Base-by-base conservation (phyloP, 2,797 vertebrate species). In the Acanthurus leucopareius region DNA sequence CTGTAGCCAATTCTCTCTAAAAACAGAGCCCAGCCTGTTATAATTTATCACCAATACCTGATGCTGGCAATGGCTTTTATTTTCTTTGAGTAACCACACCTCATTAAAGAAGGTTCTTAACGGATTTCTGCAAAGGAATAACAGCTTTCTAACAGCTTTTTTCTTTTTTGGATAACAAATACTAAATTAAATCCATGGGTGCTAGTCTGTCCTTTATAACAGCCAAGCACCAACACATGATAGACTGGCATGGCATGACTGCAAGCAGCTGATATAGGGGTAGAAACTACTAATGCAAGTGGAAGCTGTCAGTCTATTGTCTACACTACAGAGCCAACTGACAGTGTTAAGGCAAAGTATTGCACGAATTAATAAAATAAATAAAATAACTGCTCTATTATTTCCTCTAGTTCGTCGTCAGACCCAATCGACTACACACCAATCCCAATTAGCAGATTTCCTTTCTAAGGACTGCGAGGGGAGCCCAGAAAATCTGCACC, bases 401-500 rank as follows among this genome's bases (percentile, higher is more conserved):
- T 45, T 61, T 35, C 35, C 49, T 68, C 86, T 75, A 59, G 79
- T 90, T 85, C 79, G 48, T 63, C 76, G 58, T 79, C 67, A 80
- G 49, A 80, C 73, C 62, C 78, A 73, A 68, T 54, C 79, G 77
- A 91, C 85, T 82, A 76, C 86, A 16, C 87, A 89, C 60, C 85
- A 89, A 92, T 93, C 85, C 86, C 75, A 61, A 86, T 91, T 87
- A 90, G 70, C 74, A 88, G 91, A 91, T 86, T 88, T 86, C 84
- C 64, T 85, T 82, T 79, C 58, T 13, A 16, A 83, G 60, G 85
- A 79, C 80, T 5, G 16, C 11, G 61, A 87, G 75, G 57, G 57
- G 77, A 86, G 75, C 57, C 76, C 81, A 69, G 79, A 83, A 77
- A 84, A 88, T 83, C 79, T 85, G 74, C 68, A 61, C 61, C 58